Evolutionary conservation across 2,888 invertebrate species (phyloP).

Genomic region (Adela reaumurella): DNA sequence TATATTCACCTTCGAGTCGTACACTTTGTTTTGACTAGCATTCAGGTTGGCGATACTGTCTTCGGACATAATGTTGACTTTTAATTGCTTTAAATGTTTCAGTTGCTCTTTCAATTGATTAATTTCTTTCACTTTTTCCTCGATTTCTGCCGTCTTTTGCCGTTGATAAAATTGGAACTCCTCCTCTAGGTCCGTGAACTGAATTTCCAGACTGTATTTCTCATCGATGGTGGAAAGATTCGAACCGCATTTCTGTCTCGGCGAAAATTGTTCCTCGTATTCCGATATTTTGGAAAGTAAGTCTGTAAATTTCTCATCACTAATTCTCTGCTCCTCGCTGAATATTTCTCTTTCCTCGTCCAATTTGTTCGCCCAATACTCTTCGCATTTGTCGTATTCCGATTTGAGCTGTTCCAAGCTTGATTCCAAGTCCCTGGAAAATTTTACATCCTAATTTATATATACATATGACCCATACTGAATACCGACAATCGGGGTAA

Average conservation of each 20-base stretch:
- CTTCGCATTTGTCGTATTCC: constrained; percentile 83
- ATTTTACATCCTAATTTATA: too few relatives aligned
- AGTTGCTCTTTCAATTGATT: constrained; percentile 44
- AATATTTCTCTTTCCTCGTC: constrained; percentile 73
- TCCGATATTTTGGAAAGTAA: constrained; percentile 72
- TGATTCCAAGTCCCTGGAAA: constrained; percentile 64
- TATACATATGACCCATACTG: too few relatives aligned
- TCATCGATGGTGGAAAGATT: constrained; percentile 64
- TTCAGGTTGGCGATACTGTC: neutral
- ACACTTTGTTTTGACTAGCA: neutral
- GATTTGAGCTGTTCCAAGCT: constrained; percentile 70
- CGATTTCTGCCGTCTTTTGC: constrained; percentile 47
- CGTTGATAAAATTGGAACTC: constrained; percentile 61
- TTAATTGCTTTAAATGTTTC: constrained; percentile 26
- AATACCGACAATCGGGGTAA: too few relatives aligned
- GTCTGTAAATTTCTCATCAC: constrained; percentile 72
- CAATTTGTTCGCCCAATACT: constrained; percentile 79
- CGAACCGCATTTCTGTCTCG: constrained; percentile 34
- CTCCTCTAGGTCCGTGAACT: constrained; percentile 67
- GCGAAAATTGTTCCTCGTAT: constrained; percentile 71
- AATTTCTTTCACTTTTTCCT: constrained; percentile 56
- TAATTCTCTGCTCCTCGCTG: constrained; percentile 71
- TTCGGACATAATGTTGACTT: constrained; percentile 9
- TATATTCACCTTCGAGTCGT: constrained; percentile 2
- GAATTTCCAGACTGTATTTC: constrained; percentile 62